phyloP scores from a whole-genome alignment of 2,113 vertebrate genomes.

The Hippopotamus amphibius region DNA sequence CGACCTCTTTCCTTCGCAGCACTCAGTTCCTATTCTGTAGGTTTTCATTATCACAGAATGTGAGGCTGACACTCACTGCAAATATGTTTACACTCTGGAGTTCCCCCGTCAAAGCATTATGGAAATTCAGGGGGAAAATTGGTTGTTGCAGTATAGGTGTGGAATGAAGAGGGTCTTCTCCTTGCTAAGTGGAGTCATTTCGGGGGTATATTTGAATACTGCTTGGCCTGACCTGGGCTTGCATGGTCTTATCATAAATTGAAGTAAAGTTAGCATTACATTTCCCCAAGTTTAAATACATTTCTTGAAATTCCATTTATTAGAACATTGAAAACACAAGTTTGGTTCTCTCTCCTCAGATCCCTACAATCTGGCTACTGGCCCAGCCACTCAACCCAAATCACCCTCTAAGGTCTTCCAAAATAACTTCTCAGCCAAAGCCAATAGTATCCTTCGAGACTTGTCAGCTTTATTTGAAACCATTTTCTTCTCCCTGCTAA shows the following conservation, averaged over 20 bases:
- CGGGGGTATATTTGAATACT: neutral
- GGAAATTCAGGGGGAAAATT: neutral
- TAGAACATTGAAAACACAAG: slow-evolving; percentile 53
- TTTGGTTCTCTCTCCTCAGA: slow-evolving; percentile 61
- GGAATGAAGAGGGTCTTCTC: neutral
- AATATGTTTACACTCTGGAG: neutral
- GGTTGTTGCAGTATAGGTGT: neutral
- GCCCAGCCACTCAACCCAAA: slow-evolving; percentile 71
- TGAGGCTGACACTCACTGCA: neutral
- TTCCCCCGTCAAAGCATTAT: neutral
- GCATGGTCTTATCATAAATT: slow-evolving; percentile 31
- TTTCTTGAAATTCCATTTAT: slow-evolving; percentile 65
- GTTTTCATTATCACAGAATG: neutral
- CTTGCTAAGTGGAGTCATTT: neutral
- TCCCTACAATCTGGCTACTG: slow-evolving; percentile 52
- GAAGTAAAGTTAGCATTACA: neutral
- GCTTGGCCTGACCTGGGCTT: neutral
- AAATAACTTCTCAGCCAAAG: slow-evolving; percentile 74
- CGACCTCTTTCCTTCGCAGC: neutral
- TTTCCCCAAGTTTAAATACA: slow-evolving; percentile 53
- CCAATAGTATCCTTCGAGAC: slow-evolving; percentile 52
- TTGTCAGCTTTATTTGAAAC: slow-evolving; percentile 62
- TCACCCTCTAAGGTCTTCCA: slow-evolving; percentile 70
- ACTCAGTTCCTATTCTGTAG: neutral
- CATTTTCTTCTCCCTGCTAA: neutral